Percentiles rank a stretch among this genome's conserved stretches.
Conservation (phyloP, 2,113 vertebrate species). For the Rhombomys opimus region DNA sequence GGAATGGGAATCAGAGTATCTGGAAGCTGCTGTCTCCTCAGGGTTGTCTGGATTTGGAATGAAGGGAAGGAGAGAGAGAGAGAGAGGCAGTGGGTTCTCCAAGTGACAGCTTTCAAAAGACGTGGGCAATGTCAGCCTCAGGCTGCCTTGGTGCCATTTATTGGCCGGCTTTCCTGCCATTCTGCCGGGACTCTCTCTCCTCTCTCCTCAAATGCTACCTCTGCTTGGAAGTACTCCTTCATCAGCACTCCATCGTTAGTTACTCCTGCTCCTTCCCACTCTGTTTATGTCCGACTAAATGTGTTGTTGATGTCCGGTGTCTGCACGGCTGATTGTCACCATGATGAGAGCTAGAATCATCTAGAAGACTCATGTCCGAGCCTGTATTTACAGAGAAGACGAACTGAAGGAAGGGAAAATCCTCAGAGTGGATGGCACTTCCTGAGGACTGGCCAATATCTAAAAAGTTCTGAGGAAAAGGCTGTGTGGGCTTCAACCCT, state of each 20-base stretch:
- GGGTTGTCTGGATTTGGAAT: background rate
- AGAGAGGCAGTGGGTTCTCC: conserved; percentile 40
- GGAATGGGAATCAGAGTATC: background rate
- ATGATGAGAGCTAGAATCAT: background rate
- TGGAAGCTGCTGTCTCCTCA: background rate
- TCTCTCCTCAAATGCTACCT: background rate
- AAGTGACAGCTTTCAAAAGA: conserved; percentile 64
- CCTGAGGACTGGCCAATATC: background rate
- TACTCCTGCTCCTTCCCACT: background rate
- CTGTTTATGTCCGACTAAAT: background rate
- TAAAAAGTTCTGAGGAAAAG: background rate
- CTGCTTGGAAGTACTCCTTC: background rate
- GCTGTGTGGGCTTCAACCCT: rapidly evolving
- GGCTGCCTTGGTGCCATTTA: background rate
- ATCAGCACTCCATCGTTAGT: background rate
- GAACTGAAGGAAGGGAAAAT: background rate
- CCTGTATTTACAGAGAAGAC: background rate
- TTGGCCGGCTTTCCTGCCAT: too few relatives aligned
- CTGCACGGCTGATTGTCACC: background rate
- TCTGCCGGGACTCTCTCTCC: background rate
- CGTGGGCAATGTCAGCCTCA: background rate
- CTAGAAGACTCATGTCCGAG: background rate
- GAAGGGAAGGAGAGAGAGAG: conserved; percentile 17
- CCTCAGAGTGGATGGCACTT: background rate
- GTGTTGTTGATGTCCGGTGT: background rate